Evolutionary conservation across 2,888 invertebrate species (phyloP).

Genomic region (Acronicta aceris): DNA sequence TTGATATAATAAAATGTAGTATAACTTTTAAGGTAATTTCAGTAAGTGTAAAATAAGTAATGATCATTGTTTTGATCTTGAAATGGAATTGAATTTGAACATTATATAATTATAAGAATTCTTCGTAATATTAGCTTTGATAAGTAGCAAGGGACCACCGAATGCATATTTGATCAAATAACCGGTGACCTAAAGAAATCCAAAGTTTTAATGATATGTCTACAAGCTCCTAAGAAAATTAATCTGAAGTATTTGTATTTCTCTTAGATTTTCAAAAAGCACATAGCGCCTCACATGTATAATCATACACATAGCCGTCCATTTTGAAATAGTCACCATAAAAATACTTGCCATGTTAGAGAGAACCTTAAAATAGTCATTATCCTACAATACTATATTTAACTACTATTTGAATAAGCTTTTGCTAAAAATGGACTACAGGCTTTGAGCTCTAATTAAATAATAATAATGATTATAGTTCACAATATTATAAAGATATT

Average conservation of each 20-base stretch:
- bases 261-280: constrained; percentile 39
- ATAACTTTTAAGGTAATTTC: constrained; percentile 11
- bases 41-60: constrained; percentile 20
- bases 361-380: constrained; percentile 11
- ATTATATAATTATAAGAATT: constrained; percentile 33
- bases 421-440: constrained; percentile 40
- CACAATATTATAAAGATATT: too few relatives aligned
- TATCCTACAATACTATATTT: constrained; percentile 12
- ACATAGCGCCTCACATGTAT: constrained; percentile 52
- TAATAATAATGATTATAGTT: not conserved
- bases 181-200: constrained; percentile 36
- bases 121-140: constrained; percentile 27
- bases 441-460: constrained; percentile 34
- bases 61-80: constrained; percentile 40
- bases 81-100: constrained; percentile 53
- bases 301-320: constrained; percentile 60
- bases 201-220: constrained; percentile 6
- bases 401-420: constrained; percentile 25
- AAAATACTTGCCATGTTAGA: constrained; percentile 20
- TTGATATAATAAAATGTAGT: constrained; percentile 6
- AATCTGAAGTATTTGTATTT: constrained; percentile 29
- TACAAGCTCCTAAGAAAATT: constrained; percentile 33
- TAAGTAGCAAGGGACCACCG: constrained; percentile 51
- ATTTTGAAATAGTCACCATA: constrained; percentile 59
- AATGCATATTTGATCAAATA: constrained; percentile 28